phyloP scores from a whole-genome alignment of 2,888 invertebrate genomes.

The Sphecodes monilicornis region DNA sequence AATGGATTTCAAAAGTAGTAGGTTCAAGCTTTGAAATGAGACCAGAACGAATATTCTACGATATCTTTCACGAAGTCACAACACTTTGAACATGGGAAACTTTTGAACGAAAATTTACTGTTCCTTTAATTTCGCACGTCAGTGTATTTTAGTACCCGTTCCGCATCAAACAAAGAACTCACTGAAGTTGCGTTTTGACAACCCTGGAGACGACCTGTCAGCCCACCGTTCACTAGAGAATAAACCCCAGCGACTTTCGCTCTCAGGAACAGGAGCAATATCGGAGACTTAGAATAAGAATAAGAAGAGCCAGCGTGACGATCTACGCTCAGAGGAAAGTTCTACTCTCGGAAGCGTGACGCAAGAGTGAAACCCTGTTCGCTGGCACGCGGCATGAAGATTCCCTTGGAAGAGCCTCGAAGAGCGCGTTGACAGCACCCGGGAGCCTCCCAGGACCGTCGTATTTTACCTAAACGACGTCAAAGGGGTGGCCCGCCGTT shows the following conservation, averaged over 20 bases:
- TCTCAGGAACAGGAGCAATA: background rate
- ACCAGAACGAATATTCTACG: too few species aligned
- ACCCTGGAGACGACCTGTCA: background rate
- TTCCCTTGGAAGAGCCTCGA: background rate
- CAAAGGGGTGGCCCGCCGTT: conserved; percentile 77
- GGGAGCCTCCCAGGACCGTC: conserved; percentile 70
- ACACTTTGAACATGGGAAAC: background rate
- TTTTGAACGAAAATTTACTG: background rate
- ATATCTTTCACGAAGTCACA: background rate
- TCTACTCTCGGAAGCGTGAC: background rate
- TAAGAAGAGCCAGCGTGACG: background rate
- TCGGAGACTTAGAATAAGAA: background rate
- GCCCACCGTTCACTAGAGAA: background rate
- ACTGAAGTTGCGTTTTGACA: background rate
- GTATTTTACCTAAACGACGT: conserved; percentile 82
- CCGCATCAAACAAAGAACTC: background rate
- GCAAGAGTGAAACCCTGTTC: background rate
- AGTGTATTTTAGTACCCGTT: background rate
- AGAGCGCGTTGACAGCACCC: conserved; percentile 57
- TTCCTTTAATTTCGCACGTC: background rate
- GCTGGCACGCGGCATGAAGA: background rate
- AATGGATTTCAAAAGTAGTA: too few species aligned
- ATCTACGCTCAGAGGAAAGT: background rate
- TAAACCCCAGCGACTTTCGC: background rate
- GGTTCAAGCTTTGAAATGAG: too few species aligned